Base-by-base conservation (phyloP, 2,888 invertebrate genomes). In the Amphimallon solstitiale region DNA sequence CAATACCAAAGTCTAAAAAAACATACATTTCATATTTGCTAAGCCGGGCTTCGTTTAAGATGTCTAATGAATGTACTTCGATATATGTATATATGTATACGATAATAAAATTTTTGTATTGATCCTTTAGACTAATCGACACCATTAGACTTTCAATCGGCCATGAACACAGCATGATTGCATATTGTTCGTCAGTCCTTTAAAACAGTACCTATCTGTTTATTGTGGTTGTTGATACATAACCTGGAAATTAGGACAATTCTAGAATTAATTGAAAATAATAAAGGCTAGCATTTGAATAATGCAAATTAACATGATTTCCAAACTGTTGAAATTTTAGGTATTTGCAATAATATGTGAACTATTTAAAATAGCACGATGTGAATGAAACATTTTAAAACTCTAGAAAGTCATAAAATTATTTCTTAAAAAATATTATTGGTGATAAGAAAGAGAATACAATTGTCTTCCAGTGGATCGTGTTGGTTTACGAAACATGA, bases 221-320 rank as follows among this genome's bases (percentile, higher is more conserved):
- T 43, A 52, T 35, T 61, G 60, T 14, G 61, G 40, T 37, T 51
- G 52, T 15, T 62, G 49, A 10, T 49, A 49, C 12, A 29, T 19
- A 6, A 17, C 34, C 52, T 59, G 48, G 17, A 64, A 66, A 48
- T 9, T 51, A 60, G 21, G 9, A 43, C 40, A 29, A 29, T 21
- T 54, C 5, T 9, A 12, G n/a, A 37, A 51, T 15, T 10, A 19
- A 23, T 59, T 37, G 45, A 67, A 35, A 52, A 34, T 23, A 23
- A n/a, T 48, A 9, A 23, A 48, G 3, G n/a, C n/a, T n/a, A n/a
- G n/a, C n/a, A n/a, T n/a, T n/a, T n/a, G 3, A n/a, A 12, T 5
- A 48, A 48, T 12, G 12, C 15, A 0, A 14, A 2, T 35, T 52
- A 10, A 5, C 2, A 15, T 15, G 10, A 37, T 15, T 35, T 10